Conservation (phyloP, 2,888 invertebrate genomes). For the Capitulum mitella region DNA sequence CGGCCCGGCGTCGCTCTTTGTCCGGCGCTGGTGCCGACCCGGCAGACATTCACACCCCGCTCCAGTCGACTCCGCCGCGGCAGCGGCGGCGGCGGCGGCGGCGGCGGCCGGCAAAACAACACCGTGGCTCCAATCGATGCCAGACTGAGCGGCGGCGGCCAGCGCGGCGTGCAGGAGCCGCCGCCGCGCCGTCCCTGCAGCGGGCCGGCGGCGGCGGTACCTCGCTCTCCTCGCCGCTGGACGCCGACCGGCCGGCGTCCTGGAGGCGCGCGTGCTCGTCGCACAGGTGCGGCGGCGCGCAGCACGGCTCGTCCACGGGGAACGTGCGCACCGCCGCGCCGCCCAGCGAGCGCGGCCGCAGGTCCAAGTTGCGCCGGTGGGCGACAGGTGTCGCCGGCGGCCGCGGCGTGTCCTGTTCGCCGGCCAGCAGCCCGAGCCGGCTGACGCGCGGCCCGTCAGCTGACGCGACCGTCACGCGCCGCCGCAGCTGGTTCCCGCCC, state of each 20-base stretch:
- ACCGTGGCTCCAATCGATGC: no score
- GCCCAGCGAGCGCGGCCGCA: not conserved
- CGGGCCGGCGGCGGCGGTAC: not conserved
- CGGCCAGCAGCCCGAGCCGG: not conserved
- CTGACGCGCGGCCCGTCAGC: not conserved
- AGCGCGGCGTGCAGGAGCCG: no score
- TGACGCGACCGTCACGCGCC: not conserved
- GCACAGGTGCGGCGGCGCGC: constrained; percentile 34
- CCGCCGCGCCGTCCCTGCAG: no score
- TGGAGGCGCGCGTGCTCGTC: constrained; percentile 32
- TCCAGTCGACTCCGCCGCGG: no score
- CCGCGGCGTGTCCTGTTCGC: not conserved
- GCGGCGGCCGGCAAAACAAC: no score
- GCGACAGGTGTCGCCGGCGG: not conserved
- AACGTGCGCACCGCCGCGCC: constrained; percentile 29
- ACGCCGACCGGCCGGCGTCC: not conserved
- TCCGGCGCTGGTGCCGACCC: no score
- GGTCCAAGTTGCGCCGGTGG: not conserved
- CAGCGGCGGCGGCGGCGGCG: no score
- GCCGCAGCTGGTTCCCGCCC: not conserved
- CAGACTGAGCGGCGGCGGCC: no score
- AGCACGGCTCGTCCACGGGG: constrained; percentile 35
- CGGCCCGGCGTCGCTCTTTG: no score
- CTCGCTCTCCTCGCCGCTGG: not conserved
- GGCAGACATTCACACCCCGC: no score